Evolutionary conservation across 2,797 vertebrate species (phyloP).

Genomic region (Coracias cyanogaster): DNA sequence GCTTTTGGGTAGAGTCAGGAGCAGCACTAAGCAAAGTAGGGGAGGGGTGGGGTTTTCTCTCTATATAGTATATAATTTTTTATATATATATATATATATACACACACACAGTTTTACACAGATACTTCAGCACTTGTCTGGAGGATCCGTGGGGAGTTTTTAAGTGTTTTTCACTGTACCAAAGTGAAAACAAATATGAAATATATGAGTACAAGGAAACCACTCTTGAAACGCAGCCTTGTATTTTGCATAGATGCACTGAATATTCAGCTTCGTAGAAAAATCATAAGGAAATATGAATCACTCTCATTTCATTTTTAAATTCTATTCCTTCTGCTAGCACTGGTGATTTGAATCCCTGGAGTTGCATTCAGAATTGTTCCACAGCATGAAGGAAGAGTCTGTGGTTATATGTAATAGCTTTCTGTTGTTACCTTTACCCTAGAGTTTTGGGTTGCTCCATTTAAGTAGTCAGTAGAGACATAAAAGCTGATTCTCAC

Average conservation of each 20-base stretch:
- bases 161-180: neutral
- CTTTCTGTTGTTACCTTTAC: constrained; percentile 51
- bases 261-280: constrained; percentile 26
- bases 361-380: constrained; percentile 31
- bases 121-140: neutral
- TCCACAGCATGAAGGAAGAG: neutral
- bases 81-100: neutral
- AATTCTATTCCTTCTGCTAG: neutral
- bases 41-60: neutral
- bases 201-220: neutral
- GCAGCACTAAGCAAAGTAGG: neutral
- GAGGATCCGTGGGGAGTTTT: neutral
- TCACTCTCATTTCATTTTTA: constrained; percentile 1
- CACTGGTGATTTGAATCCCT: constrained; percentile 17
- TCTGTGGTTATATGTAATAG: constrained; percentile 13
- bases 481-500: constrained; percentile 6
- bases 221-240: neutral
- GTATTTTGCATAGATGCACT: constrained; percentile 7
- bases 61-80: too few relatives aligned
- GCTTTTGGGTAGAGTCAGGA: neutral
- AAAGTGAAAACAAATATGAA: neutral
- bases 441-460: constrained; percentile 13
- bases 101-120: neutral
- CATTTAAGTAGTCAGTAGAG: constrained; percentile 5
- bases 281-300: constrained; percentile 39